Percentiles rank a stretch among this genome's conserved stretches.
Conservation (phyloP, 2,797 vertebrate species). For the Aselliscus stoliczkanus region DNA sequence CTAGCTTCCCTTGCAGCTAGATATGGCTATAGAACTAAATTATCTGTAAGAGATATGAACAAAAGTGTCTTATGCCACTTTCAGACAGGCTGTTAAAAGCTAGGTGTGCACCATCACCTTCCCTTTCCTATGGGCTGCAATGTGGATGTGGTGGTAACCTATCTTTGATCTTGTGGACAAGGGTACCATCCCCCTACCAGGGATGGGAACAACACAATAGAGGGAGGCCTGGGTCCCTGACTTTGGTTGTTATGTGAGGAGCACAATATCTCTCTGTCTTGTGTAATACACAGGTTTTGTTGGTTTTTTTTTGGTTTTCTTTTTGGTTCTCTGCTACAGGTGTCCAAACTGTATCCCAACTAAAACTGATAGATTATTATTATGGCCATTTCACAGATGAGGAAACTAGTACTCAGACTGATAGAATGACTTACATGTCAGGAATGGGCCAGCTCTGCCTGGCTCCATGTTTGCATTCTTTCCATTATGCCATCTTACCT, state of each 20-base stretch:
- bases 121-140: neutral
- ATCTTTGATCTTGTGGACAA: neutral
- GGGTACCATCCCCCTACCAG: neutral
- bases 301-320: too few relatives aligned
- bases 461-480: neutral
- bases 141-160: neutral
- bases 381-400: neutral
- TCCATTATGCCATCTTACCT: neutral
- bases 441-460: neutral
- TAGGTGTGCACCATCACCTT: neutral
- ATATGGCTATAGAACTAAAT: neutral
- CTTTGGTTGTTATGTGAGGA: neutral
- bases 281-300: neutral
- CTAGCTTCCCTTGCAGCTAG: neutral
- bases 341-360: neutral
- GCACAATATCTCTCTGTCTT: neutral
- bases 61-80: neutral
- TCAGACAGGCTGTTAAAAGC: neutral
- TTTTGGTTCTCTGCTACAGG: neutral
- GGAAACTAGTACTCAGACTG: neutral
- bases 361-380: neutral
- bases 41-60: neutral
- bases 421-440: neutral
- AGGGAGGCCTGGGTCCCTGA: neutral
- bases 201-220: too few relatives aligned